Conservation (phyloP, 2,888 invertebrate genomes). For the Dynastes tityus region DNA sequence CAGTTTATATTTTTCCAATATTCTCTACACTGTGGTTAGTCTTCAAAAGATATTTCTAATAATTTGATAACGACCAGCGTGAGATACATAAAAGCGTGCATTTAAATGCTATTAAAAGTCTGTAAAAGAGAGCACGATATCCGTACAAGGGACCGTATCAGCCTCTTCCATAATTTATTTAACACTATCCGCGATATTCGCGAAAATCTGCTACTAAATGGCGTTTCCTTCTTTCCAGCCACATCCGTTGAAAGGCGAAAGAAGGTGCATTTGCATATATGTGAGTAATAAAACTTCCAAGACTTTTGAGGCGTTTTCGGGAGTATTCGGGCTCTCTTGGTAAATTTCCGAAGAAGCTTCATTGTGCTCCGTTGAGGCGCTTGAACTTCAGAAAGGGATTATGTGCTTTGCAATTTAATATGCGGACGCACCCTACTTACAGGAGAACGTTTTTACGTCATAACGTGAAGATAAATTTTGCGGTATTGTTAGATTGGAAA, state of each 20-base stretch:
- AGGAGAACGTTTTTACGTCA: not conserved
- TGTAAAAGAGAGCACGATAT: not conserved
- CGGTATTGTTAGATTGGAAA: no score
- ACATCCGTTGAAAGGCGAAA: constrained; percentile 28
- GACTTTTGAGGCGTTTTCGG: not conserved
- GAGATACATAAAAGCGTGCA: no score
- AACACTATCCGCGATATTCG: constrained; percentile 18
- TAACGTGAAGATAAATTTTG: no score
- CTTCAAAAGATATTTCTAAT: no score
- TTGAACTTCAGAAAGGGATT: constrained; percentile 17
- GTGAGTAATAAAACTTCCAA: constrained; percentile 33
- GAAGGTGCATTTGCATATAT: constrained; percentile 42
- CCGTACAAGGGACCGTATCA: not conserved
- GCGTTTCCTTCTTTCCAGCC: constrained; percentile 18
- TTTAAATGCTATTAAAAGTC: not conserved
- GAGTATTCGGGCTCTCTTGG: not conserved
- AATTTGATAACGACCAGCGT: no score
- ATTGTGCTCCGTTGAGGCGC: not conserved
- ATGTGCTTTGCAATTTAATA: constrained; percentile 21
- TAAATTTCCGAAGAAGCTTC: constrained; percentile 24
- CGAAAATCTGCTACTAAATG: constrained; percentile 41
- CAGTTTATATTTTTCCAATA: no score
- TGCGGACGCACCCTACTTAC: not conserved
- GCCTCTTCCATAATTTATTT: constrained; percentile 20
- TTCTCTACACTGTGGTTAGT: no score